These are phyloP conservation scores for Thermophis baileyi DNA, from an alignment of 2,113 vertebrate species.

Conservation along the genomic window DNA sequence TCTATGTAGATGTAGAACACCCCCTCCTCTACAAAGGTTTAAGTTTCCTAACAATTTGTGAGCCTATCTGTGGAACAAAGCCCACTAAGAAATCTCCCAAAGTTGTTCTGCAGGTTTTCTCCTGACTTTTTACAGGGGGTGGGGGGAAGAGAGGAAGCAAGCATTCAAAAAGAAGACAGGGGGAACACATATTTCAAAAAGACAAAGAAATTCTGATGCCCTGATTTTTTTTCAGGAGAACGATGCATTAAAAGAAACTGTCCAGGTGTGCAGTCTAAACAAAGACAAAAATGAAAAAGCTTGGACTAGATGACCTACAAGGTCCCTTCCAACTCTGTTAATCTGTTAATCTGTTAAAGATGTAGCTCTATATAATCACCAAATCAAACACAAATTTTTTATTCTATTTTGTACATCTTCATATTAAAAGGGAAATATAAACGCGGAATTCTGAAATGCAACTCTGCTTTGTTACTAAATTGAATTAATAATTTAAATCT, in stretches of 20 bases:
- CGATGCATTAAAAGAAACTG: background rate
- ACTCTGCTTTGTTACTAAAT: background rate
- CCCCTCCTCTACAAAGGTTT: conserved; percentile 37
- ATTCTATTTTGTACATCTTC: background rate
- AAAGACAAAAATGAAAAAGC: background rate
- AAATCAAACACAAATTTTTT: background rate
- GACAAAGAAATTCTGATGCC: background rate
- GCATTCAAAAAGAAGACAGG: background rate
- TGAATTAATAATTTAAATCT: background rate
- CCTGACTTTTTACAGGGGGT: conserved; percentile 40
- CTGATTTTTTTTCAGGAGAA: background rate
- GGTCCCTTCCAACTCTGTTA: too few relatives aligned
- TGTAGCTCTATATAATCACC: background rate
- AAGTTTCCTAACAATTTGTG: conserved; percentile 53
- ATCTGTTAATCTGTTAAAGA: too few relatives aligned
- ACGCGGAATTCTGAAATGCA: background rate
- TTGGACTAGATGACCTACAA: too few relatives aligned
- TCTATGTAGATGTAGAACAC: background rate
- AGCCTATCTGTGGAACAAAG: conserved; percentile 43
- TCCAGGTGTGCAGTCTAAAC: background rate
- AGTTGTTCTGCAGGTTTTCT: conserved; percentile 44
- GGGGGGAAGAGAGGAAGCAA: conserved; percentile 5
- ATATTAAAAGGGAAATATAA: background rate
- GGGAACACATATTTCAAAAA: conserved; percentile 14
- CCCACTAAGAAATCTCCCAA: conserved; percentile 33